Conservation (phyloP, 2,888 invertebrate species). For the Heliconius ethilla region DNA sequence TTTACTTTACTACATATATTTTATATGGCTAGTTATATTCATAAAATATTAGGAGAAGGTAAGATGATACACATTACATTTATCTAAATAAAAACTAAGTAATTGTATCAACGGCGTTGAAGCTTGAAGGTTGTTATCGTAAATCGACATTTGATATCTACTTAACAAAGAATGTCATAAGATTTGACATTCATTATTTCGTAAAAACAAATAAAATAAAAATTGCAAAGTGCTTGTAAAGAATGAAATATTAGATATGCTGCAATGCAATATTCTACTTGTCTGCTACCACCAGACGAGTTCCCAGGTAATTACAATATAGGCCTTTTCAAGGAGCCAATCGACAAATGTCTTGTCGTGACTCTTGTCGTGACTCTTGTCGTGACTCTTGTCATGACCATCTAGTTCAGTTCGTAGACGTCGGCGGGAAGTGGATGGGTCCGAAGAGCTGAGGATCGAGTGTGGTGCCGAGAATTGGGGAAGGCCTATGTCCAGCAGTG, state of each 20-base stretch:
- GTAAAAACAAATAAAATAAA: neutral
- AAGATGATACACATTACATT: neutral
- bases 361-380: too few relatives aligned
- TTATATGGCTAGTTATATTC: neutral
- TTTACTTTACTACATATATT: neutral
- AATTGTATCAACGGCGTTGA: neutral
- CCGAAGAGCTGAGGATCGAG: too few relatives aligned
- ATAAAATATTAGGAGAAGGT: neutral
- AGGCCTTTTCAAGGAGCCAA: too few relatives aligned
- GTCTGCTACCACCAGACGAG: too few relatives aligned
- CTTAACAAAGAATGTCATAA: neutral
- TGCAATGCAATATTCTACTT: too few relatives aligned
- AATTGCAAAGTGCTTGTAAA: neutral
- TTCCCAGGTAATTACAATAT: too few relatives aligned
- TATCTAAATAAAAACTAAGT: neutral
- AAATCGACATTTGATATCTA: constrained; percentile 2
- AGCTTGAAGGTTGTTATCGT: constrained; percentile 14
- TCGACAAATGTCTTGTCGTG: too few relatives aligned
- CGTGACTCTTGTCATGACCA: too few relatives aligned
- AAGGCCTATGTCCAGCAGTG: too few relatives aligned
- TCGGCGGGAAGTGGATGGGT: too few relatives aligned
- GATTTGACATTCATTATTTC: neutral
- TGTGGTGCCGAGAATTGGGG: too few relatives aligned
- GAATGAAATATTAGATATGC: neutral
- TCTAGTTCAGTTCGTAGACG: too few relatives aligned